Percentiles rank a stretch among this genome's conserved stretches.
Evolutionary conservation across 1,140 invertebrate genomes (phyloP).

Genomic region (Mercenaria mercenaria): DNA sequence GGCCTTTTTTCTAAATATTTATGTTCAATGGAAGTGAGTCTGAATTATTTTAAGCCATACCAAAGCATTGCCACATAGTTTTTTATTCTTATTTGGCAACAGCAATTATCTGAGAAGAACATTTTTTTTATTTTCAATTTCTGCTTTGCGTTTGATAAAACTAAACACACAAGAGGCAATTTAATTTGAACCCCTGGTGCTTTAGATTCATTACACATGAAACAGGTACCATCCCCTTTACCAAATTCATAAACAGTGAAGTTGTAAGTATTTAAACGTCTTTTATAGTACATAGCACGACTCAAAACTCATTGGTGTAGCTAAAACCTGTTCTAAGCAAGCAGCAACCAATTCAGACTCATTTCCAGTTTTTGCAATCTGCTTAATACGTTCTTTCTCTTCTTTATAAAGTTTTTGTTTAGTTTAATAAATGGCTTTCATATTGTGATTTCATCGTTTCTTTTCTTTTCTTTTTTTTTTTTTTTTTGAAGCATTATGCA

Average conservation of each 20-base stretch:
- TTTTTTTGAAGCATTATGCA: background rate
- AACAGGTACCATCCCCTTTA: background rate
- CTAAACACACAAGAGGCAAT: background rate
- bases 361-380: background rate
- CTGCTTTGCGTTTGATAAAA: background rate
- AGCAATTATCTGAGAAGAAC: conserved; percentile 26
- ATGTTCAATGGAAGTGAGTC: too few relatives aligned
- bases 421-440: background rate
- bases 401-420: too few relatives aligned
- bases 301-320: background rate
- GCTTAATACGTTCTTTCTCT: background rate
- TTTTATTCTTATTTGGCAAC: background rate
- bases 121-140: background rate
- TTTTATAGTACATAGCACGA: background rate
- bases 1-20: conserved; percentile 4
- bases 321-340: conserved; percentile 16
- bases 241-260: conserved; percentile 12
- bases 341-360: conserved; percentile 16
- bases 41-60: conserved; percentile 1
- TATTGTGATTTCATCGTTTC: background rate
- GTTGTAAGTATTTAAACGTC: conserved; percentile 12
- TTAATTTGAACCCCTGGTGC: background rate
- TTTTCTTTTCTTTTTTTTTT: too few relatives aligned
- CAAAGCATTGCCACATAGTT: background rate
- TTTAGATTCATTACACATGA: background rate